phyloP scores from a whole-genome alignment of 2,797 vertebrate species.

The Melanotaenia trifasciata region DNA sequence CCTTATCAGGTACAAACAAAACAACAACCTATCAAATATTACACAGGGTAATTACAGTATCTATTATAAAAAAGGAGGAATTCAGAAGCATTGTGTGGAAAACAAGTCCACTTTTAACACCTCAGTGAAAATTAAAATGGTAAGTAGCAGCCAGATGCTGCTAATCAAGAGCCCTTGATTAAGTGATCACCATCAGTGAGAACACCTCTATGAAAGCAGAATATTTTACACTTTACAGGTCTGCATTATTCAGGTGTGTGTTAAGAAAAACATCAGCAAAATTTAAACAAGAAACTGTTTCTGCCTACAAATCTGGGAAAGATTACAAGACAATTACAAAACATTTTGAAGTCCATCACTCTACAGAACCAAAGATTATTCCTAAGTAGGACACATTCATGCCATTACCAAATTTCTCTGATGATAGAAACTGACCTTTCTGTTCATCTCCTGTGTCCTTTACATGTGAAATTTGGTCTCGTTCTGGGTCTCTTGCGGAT shows the following conservation, averaged over 20 bases:
- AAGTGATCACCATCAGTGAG: neutral
- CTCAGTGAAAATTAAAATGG: neutral
- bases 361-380: too few species aligned
- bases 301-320: too few species aligned
- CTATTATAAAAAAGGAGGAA: neutral
- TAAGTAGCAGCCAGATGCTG: neutral
- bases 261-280: neutral
- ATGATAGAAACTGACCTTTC: too few species aligned
- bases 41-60: neutral
- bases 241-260: neutral
- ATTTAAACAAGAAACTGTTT: too few species aligned
- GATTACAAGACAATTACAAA: too few species aligned
- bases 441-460: too few species aligned
- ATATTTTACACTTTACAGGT: neutral
- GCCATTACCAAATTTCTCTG: too few species aligned
- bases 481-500: too few species aligned
- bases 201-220: neutral
- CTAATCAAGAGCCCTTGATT: neutral
- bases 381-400: too few species aligned
- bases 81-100: neutral
- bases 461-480: too few species aligned
- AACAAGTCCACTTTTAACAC: neutral
- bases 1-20: neutral
- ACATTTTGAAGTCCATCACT: too few species aligned
- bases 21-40: neutral